These are phyloP conservation scores for Callipepla squamata DNA, from an alignment of 2,113 vertebrate genomes.

Conservation along the genomic window DNA sequence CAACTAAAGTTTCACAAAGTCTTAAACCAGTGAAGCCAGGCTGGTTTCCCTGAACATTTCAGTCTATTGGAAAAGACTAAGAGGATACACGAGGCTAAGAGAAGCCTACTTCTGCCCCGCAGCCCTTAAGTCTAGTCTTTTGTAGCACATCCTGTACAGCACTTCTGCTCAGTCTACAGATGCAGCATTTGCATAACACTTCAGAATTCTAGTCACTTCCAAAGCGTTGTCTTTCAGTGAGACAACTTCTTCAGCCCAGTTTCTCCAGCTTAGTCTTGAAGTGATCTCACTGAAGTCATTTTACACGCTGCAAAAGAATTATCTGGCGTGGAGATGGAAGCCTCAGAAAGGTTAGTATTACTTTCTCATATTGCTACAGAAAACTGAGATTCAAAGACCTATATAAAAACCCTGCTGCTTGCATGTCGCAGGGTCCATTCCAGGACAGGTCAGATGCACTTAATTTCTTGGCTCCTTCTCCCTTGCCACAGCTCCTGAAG, in stretches of 20 bases:
- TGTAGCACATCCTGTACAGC: not conserved
- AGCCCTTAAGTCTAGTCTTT: not conserved
- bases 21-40: not conserved
- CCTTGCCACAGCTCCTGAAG: not conserved
- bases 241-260: not conserved
- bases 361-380: not conserved
- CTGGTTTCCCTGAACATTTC: not conserved
- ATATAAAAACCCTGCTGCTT: not conserved
- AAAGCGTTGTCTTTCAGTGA: not conserved
- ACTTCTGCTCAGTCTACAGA: not conserved
- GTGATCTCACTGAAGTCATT: not conserved
- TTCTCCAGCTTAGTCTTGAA: not conserved
- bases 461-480: not conserved
- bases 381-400: not conserved
- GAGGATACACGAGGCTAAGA: not conserved
- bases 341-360: not conserved
- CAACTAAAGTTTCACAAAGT: not conserved
- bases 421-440: not conserved
- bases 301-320: not conserved
- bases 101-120: not conserved
- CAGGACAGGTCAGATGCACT: not conserved
- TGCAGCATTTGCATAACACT: not conserved
- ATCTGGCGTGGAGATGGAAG: not conserved
- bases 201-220: not conserved
- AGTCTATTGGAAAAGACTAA: not conserved